phyloP scores from a whole-genome alignment of 2,113 vertebrate genomes.

The Xiphophorus maculatus region DNA sequence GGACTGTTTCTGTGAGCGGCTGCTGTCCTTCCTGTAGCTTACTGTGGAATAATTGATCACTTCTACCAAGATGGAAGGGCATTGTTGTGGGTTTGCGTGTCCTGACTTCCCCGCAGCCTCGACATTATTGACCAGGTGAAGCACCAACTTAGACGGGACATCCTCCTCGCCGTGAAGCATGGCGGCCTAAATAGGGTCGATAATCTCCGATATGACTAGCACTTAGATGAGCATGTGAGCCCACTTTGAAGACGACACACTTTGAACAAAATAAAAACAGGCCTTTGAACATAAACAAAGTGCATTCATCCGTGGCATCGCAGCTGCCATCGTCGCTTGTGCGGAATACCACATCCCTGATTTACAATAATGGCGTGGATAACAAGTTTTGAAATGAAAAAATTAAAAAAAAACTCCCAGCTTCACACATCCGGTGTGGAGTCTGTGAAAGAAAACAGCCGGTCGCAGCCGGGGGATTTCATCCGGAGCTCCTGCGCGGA shows the following conservation, averaged over 20 bases:
- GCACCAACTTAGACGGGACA: conserved; percentile 76
- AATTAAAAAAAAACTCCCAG: background rate
- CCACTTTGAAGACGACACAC: conserved; percentile 60
- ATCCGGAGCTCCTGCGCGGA: conserved; percentile 36
- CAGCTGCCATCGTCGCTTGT: conserved; percentile 53
- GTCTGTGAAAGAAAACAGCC: conserved; percentile 49
- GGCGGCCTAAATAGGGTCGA: conserved; percentile 71
- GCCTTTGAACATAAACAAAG: conserved; percentile 60
- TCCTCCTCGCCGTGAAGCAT: conserved; percentile 60
- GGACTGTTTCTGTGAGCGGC: conserved; percentile 47
- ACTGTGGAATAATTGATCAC: conserved; percentile 52
- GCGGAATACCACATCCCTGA: conserved; percentile 29
- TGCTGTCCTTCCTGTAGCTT: conserved; percentile 26
- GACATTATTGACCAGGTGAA: conserved; percentile 71
- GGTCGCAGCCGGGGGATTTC: conserved; percentile 72
- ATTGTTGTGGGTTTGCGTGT: conserved; percentile 42
- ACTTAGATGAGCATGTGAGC: conserved; percentile 42
- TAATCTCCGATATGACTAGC: conserved; percentile 62
- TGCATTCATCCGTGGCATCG: conserved; percentile 58
- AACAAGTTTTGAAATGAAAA: background rate
- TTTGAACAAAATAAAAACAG: conserved; percentile 41
- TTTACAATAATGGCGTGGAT: conserved; percentile 10
- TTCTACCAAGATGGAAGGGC: conserved; percentile 63
- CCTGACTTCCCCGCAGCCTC: conserved; percentile 27
- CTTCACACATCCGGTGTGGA: conserved; percentile 32